Evolutionary conservation across 37 sponge, comb jelly and placozoan genomes (phyloP).

Genomic region (Cliona cf. orientalis): DNA sequence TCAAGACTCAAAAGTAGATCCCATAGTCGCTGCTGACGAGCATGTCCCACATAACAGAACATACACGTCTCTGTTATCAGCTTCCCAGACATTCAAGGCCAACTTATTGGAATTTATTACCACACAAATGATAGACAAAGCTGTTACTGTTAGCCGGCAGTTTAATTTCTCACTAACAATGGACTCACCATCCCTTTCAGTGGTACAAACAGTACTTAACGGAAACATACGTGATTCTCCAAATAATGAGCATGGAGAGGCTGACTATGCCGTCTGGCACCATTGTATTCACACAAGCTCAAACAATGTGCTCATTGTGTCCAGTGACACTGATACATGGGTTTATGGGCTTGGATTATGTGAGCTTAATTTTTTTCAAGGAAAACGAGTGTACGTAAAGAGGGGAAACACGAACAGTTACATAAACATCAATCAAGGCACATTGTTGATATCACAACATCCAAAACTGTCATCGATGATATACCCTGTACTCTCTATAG

Average conservation of each 20-base stretch:
- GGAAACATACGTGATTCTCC: neutral
- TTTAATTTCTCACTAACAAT: neutral
- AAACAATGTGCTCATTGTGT: neutral
- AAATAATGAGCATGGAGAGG: neutral
- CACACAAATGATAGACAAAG: neutral
- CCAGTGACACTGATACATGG: neutral
- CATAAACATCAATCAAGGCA: neutral
- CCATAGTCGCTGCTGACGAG: neutral
- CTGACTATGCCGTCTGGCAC: neutral
- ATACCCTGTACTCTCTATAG: neutral
- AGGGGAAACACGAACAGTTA: neutral
- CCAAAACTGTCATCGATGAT: neutral
- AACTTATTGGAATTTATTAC: neutral
- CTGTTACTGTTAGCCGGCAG: neutral
- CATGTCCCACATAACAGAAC: neutral
- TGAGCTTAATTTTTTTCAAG: neutral
- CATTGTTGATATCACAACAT: neutral
- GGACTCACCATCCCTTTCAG: neutral
- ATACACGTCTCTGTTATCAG: neutral
- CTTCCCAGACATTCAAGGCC: neutral
- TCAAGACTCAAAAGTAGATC: neutral
- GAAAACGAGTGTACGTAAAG: neutral
- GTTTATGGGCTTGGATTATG: neutral
- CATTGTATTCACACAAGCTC: neutral
- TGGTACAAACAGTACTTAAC: neutral